Percentiles rank a stretch among this genome's conserved stretches.
These are phyloP conservation scores for Peromyscus polionotus DNA, from an alignment of 2,113 vertebrate species.

Conservation along the genomic window DNA sequence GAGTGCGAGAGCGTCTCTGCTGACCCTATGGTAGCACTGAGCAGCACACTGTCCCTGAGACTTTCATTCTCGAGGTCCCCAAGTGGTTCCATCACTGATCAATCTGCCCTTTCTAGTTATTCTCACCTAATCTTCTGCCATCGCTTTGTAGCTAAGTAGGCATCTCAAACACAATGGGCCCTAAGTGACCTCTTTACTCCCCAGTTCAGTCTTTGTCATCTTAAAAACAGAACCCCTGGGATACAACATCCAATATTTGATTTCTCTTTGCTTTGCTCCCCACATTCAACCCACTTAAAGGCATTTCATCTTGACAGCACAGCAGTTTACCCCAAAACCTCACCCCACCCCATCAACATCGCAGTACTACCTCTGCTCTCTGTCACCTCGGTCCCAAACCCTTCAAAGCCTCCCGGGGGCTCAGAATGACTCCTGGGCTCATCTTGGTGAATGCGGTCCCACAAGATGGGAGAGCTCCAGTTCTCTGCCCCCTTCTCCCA, in stretches of 20 bases:
- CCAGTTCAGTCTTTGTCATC: not conserved
- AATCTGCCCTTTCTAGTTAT: not conserved
- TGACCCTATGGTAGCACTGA: not conserved
- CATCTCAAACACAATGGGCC: not conserved
- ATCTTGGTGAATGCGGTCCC: not conserved
- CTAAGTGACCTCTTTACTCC: not conserved
- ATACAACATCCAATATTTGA: not conserved
- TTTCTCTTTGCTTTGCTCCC: constrained; percentile 14
- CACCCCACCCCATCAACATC: not conserved
- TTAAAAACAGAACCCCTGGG: not conserved
- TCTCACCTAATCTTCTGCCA: not conserved
- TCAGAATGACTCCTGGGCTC: not conserved
- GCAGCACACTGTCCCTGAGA: not conserved
- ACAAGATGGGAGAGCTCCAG: not conserved
- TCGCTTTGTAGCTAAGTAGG: not conserved
- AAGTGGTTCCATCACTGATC: not conserved
- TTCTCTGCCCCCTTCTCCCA: too few relatives aligned
- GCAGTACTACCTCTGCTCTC: not conserved
- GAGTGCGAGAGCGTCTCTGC: not conserved
- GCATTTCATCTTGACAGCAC: not conserved
- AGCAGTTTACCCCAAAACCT: not conserved
- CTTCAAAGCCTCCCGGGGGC: not conserved
- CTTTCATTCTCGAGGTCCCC: not conserved
- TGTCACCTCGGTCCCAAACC: not conserved
- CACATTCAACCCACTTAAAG: not conserved